Conservation (phyloP, 2,113 vertebrate species). For the Geococcyx californianus region DNA sequence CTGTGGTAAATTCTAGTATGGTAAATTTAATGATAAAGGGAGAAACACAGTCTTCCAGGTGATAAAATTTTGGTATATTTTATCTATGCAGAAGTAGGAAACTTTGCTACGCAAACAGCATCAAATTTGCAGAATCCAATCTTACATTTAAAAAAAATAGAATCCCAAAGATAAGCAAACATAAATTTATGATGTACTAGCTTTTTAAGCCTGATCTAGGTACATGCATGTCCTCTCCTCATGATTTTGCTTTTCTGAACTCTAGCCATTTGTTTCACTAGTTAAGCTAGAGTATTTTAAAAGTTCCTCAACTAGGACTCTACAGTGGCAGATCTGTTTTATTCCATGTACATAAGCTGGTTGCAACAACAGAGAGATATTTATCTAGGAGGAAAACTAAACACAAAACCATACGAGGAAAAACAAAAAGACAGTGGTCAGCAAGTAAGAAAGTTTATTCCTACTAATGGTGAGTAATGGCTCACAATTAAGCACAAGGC, state of each 20-base stretch:
- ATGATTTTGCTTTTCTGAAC: neutral
- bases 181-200: neutral
- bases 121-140: neutral
- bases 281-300: neutral
- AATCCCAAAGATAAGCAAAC: neutral
- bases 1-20: neutral
- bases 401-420: neutral
- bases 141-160: neutral
- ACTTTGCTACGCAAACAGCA: neutral
- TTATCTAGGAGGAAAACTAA: neutral
- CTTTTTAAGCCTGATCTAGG: neutral
- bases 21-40: neutral
- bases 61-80: neutral
- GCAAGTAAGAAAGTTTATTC: neutral
- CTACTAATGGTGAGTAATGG: neutral
- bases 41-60: neutral
- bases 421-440: neutral
- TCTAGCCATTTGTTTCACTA: neutral
- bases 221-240: neutral
- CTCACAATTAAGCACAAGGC: neutral
- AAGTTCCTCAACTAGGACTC: neutral
- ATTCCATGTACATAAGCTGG: neutral
- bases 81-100: neutral
- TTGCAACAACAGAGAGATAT: neutral
- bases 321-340: neutral